Evolutionary conservation across 1,140 invertebrate species (phyloP).

Genomic region (Neodiprion lecontei): DNA sequence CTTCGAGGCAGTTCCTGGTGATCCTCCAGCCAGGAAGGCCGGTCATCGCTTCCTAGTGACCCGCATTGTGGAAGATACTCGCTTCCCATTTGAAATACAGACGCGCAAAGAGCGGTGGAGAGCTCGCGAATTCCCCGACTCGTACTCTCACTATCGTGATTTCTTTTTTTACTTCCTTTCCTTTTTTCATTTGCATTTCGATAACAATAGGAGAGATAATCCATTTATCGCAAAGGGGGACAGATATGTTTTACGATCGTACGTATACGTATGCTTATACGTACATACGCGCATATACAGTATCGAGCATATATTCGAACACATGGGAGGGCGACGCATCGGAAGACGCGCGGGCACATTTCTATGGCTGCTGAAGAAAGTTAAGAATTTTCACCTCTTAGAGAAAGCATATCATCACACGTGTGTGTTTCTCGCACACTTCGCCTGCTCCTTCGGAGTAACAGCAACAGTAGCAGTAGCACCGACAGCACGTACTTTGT

Average conservation of each 20-base stretch:
- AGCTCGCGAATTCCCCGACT: too few relatives aligned
- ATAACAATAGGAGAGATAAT: too few relatives aligned
- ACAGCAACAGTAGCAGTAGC: too few relatives aligned
- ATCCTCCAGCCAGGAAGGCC: background rate
- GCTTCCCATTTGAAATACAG: background rate
- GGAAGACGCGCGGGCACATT: conserved; percentile 38
- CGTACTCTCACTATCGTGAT: too few relatives aligned
- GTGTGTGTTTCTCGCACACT: conserved; percentile 31
- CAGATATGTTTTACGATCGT: too few relatives aligned
- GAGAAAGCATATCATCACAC: conserved; percentile 53
- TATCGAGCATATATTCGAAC: background rate
- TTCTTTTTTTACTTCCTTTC: too few relatives aligned
- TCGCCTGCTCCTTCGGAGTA: too few relatives aligned
- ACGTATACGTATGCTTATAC: background rate
- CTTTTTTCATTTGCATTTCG: too few relatives aligned
- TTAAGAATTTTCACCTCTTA: conserved; percentile 57
- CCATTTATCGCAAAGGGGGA: too few relatives aligned
- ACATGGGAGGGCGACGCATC: conserved; percentile 1
- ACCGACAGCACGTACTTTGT: too few relatives aligned
- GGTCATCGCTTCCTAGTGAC: conserved; percentile 6
- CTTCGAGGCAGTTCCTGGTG: background rate
- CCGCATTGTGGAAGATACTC: background rate
- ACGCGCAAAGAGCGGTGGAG: too few relatives aligned
- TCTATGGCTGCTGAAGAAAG: conserved; percentile 51
- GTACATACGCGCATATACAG: background rate